Evolutionary conservation across 2,113 vertebrate species (phyloP).

Genomic region (Caloenas nicobarica): DNA sequence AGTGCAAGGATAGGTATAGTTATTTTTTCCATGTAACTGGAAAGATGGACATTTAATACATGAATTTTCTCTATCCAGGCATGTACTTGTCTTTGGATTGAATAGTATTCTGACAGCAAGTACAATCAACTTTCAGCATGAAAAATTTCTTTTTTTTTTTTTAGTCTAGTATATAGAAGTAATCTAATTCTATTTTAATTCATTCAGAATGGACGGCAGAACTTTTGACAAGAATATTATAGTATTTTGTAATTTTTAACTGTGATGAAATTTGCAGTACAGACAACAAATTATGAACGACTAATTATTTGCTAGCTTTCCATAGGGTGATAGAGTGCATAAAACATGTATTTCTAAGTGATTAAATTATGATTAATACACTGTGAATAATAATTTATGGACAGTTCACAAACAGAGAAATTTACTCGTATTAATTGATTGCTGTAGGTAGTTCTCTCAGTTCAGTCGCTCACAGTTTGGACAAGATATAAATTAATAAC

Average conservation of each 20-base stretch:
- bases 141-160: too few relatives aligned
- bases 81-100: background rate
- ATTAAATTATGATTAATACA: background rate
- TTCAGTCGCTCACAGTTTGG: background rate
- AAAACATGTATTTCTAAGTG: background rate
- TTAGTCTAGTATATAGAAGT: background rate
- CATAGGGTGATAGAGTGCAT: background rate
- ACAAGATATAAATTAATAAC: slow-evolving; percentile 15
- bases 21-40: background rate
- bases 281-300: background rate
- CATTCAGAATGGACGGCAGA: background rate
- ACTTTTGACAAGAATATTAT: background rate
- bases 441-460: background rate
- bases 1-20: background rate
- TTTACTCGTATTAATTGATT: background rate
- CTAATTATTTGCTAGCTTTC: background rate
- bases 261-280: background rate
- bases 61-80: background rate
- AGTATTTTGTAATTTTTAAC: background rate
- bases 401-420: background rate
- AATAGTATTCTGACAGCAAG: background rate
- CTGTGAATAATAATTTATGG: background rate
- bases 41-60: background rate
- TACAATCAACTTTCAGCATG: background rate
- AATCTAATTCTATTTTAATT: background rate